These are phyloP conservation scores for Aleiodes testaceus DNA, from an alignment of 2,888 invertebrate genomes.

Conservation along the genomic window DNA sequence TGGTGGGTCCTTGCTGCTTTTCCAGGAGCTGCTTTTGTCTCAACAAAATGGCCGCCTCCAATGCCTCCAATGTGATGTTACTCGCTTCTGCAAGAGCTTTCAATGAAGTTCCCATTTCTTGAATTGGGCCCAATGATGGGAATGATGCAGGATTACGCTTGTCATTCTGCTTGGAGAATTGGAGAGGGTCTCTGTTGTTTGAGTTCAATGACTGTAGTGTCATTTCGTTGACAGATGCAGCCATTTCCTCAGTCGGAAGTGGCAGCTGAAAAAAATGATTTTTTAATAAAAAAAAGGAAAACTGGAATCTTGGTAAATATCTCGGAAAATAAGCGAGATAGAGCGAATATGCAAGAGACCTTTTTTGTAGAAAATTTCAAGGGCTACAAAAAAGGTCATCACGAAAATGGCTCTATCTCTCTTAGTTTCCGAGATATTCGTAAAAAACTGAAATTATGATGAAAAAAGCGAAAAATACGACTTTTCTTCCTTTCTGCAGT, in stretches of 20 bases:
- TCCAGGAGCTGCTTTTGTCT: slow-evolving; percentile 81
- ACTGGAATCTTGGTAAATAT: too few relatives aligned
- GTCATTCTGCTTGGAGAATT: slow-evolving; percentile 54
- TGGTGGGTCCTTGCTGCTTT: slow-evolving; percentile 75
- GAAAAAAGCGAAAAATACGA: too few relatives aligned
- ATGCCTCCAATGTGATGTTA: slow-evolving; percentile 85
- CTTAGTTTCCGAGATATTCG: too few relatives aligned
- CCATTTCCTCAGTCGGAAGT: slow-evolving; percentile 64
- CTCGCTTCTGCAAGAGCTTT: slow-evolving; percentile 80
- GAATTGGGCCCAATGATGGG: slow-evolving; percentile 64
- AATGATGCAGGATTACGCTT: slow-evolving; percentile 59
- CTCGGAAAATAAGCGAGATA: too few relatives aligned
- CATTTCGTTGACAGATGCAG: slow-evolving; percentile 66
- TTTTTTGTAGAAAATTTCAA: too few relatives aligned
- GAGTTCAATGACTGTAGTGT: slow-evolving; percentile 65
- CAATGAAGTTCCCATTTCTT: slow-evolving; percentile 74
- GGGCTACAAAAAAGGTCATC: too few relatives aligned
- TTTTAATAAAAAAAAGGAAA: too few relatives aligned
- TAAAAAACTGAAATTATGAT: too few relatives aligned
- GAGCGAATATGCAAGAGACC: too few relatives aligned
- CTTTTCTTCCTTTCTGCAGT: too few relatives aligned
- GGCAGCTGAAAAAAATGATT: slow-evolving; percentile 58
- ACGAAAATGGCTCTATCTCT: too few relatives aligned
- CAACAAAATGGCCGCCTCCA: slow-evolving; percentile 83
- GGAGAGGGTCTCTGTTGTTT: slow-evolving; percentile 50